Percentiles rank a stretch among this genome's conserved stretches.
phyloP scores from a whole-genome alignment of 2,888 invertebrate species.

The Sphaeridia pumilis region DNA sequence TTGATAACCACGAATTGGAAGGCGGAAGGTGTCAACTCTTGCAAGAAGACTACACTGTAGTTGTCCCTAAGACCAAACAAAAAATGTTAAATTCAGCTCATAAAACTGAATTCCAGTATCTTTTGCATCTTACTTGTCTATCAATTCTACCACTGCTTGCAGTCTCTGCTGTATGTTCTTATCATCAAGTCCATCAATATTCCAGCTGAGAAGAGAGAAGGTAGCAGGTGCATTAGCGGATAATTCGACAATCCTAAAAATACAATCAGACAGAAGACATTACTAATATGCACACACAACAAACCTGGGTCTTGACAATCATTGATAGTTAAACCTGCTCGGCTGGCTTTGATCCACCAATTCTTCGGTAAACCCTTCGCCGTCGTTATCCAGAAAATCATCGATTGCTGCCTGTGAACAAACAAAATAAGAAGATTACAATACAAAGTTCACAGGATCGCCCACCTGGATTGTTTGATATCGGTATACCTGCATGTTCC shows the following conservation, averaged over 20 bases:
- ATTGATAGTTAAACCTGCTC: no score
- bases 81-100: not conserved
- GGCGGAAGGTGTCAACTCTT: slow-evolving; percentile 46
- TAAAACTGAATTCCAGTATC: not conserved
- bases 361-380: slow-evolving; percentile 7
- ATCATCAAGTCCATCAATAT: slow-evolving; percentile 49
- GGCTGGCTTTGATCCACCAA: no score
- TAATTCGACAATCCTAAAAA: not conserved
- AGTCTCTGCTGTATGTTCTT: slow-evolving; percentile 44
- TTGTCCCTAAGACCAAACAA: slow-evolving; percentile 40
- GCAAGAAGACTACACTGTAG: slow-evolving; percentile 48
- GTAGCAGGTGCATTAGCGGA: slow-evolving; percentile 37
- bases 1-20: slow-evolving; percentile 40
- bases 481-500: slow-evolving; percentile 35
- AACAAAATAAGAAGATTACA: not conserved
- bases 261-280: not conserved
- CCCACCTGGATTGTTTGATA: no score
- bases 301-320: no score
- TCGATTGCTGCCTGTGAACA: slow-evolving; percentile 24
- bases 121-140: slow-evolving; percentile 40
- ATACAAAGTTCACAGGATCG: not conserved
- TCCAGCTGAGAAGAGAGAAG: slow-evolving; percentile 47
- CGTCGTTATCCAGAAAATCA: slow-evolving; percentile 17
- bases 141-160: slow-evolving; percentile 43
- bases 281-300: not conserved